Percentiles rank a stretch among this genome's conserved stretches.
Conservation (phyloP, 2,888 invertebrate genomes). For the Drosophila lutescens region DNA sequence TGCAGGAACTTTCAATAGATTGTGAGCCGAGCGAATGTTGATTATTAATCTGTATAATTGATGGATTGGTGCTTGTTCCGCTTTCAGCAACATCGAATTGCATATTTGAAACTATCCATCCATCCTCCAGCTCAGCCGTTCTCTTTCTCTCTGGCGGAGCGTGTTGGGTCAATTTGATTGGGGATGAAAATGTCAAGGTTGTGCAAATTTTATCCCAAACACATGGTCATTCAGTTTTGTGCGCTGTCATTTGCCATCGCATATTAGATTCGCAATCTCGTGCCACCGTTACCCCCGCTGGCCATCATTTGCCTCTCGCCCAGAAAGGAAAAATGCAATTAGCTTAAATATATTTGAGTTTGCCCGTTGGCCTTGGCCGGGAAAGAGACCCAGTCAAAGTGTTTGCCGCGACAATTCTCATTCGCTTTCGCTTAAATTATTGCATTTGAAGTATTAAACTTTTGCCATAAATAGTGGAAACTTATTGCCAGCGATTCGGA, state of each 20-base stretch:
- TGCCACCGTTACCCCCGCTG: neutral
- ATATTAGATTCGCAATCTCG: slow-evolving; percentile 36
- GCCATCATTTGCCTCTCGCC: slow-evolving; percentile 1
- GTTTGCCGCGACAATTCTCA: neutral
- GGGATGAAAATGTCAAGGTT: slow-evolving; percentile 53
- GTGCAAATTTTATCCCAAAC: slow-evolving; percentile 26
- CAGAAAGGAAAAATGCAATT: slow-evolving; percentile 53
- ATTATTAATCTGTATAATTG: slow-evolving; percentile 65
- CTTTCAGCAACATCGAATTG: slow-evolving; percentile 28
- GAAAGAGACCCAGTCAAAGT: neutral
- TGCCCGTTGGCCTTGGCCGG: slow-evolving; percentile 6
- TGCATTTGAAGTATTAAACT: slow-evolving; percentile 43
- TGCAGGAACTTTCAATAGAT: neutral
- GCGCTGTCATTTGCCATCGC: slow-evolving; percentile 27
- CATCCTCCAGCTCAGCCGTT: neutral
- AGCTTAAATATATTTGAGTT: slow-evolving; percentile 59
- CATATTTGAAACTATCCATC: slow-evolving; percentile 14
- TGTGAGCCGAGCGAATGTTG: slow-evolving; percentile 23
- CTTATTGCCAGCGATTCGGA: slow-evolving; percentile 35
- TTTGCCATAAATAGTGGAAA: slow-evolving; percentile 54
- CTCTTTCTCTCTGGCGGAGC: neutral
- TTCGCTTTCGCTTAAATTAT: slow-evolving; percentile 37
- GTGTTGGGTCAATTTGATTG: slow-evolving; percentile 8
- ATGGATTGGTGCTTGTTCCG: slow-evolving; percentile 54
- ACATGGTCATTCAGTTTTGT: slow-evolving; percentile 12